Conservation (phyloP, 2,113 vertebrate genomes). For the Myxocyprinus asiaticus region DNA sequence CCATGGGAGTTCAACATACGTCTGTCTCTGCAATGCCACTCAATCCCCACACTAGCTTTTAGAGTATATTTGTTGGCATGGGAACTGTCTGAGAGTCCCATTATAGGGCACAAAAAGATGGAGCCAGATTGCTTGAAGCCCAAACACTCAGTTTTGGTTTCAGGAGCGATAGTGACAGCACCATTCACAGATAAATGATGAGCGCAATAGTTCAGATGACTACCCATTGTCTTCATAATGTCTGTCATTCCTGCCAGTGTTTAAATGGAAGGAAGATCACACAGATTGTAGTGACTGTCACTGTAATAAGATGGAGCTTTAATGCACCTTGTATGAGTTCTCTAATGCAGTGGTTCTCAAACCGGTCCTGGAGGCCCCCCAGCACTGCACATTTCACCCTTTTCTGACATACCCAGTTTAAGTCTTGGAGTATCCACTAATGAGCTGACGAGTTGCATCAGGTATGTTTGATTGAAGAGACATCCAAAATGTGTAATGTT, state of each 20-base stretch:
- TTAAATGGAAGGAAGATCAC: constrained; percentile 33
- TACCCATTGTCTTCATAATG: constrained; percentile 35
- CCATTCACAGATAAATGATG: constrained; percentile 34
- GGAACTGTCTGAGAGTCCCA: constrained; percentile 51
- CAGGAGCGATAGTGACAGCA: constrained; percentile 37
- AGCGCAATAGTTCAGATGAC: constrained; percentile 41
- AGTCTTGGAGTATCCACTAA: too few species aligned
- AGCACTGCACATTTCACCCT: too few species aligned
- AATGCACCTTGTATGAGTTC: background rate
- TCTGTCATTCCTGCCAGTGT: constrained; percentile 38
- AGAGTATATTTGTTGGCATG: constrained; percentile 55
- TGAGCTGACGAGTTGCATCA: too few species aligned
- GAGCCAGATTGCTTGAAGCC: constrained; percentile 43
- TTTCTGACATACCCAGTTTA: too few species aligned
- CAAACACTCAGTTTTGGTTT: constrained; percentile 42
- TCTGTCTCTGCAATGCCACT: constrained; percentile 31
- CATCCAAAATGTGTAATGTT: too few species aligned
- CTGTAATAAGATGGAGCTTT: constrained; percentile 14
- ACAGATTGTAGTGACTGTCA: constrained; percentile 25
- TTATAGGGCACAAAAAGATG: constrained; percentile 40
- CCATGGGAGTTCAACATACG: background rate
- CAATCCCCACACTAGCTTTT: constrained; percentile 36
- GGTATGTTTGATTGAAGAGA: too few species aligned
- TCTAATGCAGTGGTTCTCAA: too few species aligned
- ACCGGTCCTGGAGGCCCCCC: too few species aligned